phyloP scores from a whole-genome alignment of 2,113 vertebrate species.

The Laticauda colubrina region DNA sequence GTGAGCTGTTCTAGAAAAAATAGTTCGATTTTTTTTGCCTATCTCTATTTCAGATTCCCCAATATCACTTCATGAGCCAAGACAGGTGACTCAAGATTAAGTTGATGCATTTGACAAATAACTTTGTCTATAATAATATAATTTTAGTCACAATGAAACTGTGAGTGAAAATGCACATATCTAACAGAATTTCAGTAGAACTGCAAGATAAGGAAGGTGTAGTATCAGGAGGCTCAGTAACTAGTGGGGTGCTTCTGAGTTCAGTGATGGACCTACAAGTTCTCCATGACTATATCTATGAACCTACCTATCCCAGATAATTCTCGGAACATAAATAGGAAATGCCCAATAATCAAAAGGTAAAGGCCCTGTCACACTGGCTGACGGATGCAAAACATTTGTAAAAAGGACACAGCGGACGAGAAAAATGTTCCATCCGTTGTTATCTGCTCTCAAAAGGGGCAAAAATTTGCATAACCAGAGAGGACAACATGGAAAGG shows the following conservation, averaged over 20 bases:
- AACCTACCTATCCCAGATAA: not conserved
- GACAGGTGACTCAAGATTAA: not conserved
- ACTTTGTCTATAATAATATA: not conserved
- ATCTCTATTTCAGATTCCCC: not conserved
- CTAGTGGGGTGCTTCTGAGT: not conserved
- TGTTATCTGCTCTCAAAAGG: too few relatives aligned
- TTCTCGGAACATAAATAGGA: not conserved
- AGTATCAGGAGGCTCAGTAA: not conserved
- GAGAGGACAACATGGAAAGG: too few relatives aligned
- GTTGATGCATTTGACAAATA: not conserved
- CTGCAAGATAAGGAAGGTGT: not conserved
- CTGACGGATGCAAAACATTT: too few relatives aligned
- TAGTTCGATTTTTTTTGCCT: not conserved
- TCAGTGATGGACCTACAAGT: not conserved
- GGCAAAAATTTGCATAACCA: too few relatives aligned
- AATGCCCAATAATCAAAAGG: not conserved
- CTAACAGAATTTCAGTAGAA: not conserved
- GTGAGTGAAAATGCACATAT: not conserved
- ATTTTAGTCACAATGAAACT: not conserved
- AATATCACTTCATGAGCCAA: not conserved
- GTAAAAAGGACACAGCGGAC: too few relatives aligned
- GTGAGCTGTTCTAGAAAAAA: not conserved
- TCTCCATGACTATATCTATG: not conserved
- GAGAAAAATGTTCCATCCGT: too few relatives aligned
- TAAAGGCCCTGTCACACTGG: not conserved